These are phyloP conservation scores for Ivindomyrus marchei DNA, from an alignment of 2,113 vertebrate species.

Conservation along the genomic window DNA sequence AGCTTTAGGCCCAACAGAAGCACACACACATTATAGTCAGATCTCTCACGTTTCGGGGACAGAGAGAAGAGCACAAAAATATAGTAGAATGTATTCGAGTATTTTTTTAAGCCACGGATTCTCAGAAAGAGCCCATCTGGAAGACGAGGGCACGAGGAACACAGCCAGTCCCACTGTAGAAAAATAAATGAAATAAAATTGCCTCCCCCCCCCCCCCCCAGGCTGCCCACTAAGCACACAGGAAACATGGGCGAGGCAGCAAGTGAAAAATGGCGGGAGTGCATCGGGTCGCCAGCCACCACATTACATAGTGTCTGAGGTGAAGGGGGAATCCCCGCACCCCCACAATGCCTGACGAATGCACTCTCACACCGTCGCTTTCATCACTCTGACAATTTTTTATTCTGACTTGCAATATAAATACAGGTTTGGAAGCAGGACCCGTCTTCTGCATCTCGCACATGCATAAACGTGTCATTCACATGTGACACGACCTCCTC, in stretches of 20 bases:
- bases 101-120: not conserved
- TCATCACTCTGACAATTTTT: not conserved
- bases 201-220: not conserved
- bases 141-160: not conserved
- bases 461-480: not conserved
- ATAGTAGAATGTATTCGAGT: not conserved
- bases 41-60: not conserved
- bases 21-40: not conserved
- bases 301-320: not conserved
- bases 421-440: not conserved
- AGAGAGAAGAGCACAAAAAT: not conserved
- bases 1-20: not conserved
- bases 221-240: not conserved
- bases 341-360: not conserved
- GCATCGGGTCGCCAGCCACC: no score
- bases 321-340: not conserved
- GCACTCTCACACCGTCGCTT: not conserved
- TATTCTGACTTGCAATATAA: not conserved
- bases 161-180: not conserved
- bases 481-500: not conserved
- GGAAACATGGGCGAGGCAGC: not conserved
- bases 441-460: not conserved
- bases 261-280: not conserved
- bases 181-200: not conserved
- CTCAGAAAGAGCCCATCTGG: conserved; percentile 24